Conservation (phyloP, 1,140 invertebrate species). For the Lutraria rhynchaena region DNA sequence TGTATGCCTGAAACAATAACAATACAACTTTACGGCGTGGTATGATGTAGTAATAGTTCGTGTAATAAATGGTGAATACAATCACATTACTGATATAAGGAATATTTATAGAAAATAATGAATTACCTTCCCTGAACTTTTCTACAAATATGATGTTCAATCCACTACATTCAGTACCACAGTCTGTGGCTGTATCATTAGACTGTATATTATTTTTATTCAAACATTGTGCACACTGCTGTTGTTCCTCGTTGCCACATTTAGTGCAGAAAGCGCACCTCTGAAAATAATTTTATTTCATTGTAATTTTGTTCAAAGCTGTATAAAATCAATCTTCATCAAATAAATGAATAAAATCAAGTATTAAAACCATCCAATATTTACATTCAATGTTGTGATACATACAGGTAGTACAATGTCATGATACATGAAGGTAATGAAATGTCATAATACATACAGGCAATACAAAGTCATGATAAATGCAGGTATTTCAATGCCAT, state of each 20-base stretch:
- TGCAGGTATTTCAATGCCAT: too few relatives aligned
- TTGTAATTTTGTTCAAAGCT: not conserved
- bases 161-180: not conserved
- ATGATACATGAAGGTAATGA: not conserved
- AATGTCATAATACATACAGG: too few relatives aligned
- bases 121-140: constrained; percentile 1
- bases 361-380: too few relatives aligned
- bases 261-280: not conserved
- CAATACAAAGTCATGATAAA: not conserved
- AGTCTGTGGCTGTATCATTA: not conserved
- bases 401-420: not conserved
- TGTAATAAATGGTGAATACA: too few relatives aligned
- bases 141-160: not conserved
- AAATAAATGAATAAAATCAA: not conserved
- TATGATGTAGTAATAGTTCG: too few relatives aligned
- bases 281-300: not conserved
- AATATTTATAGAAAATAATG: too few relatives aligned
- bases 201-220: not conserved
- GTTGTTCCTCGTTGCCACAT: constrained; percentile 12
- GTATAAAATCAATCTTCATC: not conserved
- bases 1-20: too few relatives aligned
- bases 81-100: too few relatives aligned
- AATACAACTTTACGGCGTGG: too few relatives aligned
- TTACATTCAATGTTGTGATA: not conserved
- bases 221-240: not conserved